Percentiles rank a stretch among this genome's conserved stretches.
These are phyloP conservation scores for Ivindomyrus marchei DNA, from an alignment of 2,113 vertebrate species.

Conservation along the genomic window DNA sequence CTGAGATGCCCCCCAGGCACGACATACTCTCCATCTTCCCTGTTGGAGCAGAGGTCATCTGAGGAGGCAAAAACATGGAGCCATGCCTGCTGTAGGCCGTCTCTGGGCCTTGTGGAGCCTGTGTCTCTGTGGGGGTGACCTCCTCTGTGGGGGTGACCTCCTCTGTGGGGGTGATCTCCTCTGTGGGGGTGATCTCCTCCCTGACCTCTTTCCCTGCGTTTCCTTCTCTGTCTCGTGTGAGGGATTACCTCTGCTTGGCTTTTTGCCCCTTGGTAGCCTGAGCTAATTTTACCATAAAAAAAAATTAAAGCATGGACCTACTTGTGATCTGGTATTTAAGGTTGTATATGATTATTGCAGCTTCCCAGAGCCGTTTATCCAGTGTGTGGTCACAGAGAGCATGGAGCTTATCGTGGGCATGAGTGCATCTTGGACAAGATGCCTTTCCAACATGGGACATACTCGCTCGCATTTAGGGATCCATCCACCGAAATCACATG, in stretches of 20 bases:
- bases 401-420: background rate
- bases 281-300: background rate
- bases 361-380: background rate
- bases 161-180: background rate
- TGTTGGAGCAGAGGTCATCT: background rate
- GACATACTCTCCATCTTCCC: background rate
- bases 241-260: background rate
- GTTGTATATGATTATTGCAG: background rate
- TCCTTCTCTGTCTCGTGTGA: background rate
- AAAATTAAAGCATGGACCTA: background rate
- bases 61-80: background rate
- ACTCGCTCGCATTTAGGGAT: background rate
- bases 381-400: background rate
- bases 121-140: background rate
- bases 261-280: background rate
- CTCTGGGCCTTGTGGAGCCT: background rate
- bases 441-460: background rate
- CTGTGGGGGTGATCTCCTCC: background rate
- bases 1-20: background rate
- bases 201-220: background rate
- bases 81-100: background rate
- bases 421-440: background rate
- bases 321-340: background rate
- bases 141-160: background rate
- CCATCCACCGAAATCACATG: background rate